Conservation (phyloP, 2,797 vertebrate genomes). For the Zenarchopterus dispar region DNA sequence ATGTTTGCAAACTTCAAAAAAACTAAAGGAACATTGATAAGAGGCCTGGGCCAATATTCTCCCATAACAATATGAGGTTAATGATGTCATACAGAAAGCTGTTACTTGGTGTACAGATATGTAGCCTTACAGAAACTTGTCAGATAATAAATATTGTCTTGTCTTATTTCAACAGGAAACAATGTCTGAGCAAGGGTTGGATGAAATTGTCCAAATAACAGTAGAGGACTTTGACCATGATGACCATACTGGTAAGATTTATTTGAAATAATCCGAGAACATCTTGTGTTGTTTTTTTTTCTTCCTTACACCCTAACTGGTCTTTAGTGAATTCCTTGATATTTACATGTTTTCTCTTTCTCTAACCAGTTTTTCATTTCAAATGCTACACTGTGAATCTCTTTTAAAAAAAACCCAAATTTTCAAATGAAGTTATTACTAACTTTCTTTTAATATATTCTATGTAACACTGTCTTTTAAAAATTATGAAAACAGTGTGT, state of each 20-base stretch:
- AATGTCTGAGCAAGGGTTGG: conserved; percentile 96
- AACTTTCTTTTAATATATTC: neutral
- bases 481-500: neutral
- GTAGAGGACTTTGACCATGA: conserved; percentile 91
- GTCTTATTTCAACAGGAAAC: conserved; percentile 80
- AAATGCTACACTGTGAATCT: neutral
- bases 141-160: conserved; percentile 1
- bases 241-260: conserved; percentile 86
- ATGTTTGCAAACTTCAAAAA: too few species aligned
- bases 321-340: too few species aligned
- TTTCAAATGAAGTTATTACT: neutral
- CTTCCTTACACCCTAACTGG: neutral
- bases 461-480: too few species aligned
- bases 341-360: too few species aligned
- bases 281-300: neutral
- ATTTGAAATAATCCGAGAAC: neutral
- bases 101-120: neutral
- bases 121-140: neutral
- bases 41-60: too few species aligned
- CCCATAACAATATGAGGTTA: too few species aligned
- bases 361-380: neutral
- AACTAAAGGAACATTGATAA: too few species aligned
- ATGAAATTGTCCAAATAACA: conserved; percentile 97
- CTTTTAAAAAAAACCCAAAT: neutral
- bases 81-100: too few species aligned